Percentiles rank a stretch among this genome's conserved stretches.
phyloP scores from a whole-genome alignment of 2,113 vertebrate species.

The Peromyscus leucopus region DNA sequence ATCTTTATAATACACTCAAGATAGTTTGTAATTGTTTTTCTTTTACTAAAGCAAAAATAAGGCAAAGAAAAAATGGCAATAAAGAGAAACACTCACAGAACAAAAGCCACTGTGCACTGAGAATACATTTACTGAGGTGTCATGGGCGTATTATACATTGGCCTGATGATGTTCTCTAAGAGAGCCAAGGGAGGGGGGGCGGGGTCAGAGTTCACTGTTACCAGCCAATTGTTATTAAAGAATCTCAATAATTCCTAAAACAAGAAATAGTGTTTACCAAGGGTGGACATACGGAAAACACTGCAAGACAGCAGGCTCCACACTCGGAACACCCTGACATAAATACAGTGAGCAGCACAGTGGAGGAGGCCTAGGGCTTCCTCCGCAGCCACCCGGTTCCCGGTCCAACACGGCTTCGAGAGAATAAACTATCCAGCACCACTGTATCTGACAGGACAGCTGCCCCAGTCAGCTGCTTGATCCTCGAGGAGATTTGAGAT shows the following conservation, averaged over 20 bases:
- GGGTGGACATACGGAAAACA: not conserved
- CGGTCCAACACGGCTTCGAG: not conserved
- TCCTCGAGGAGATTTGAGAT: not conserved
- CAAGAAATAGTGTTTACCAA: not conserved
- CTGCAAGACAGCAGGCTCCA: rapidly evolving
- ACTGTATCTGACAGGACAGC: not conserved
- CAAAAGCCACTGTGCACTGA: not conserved
- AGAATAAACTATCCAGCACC: not conserved
- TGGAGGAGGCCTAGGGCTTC: rapidly evolving
- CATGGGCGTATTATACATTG: not conserved
- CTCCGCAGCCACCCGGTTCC: not conserved
- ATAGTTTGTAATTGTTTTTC: not conserved
- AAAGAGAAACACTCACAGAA: not conserved
- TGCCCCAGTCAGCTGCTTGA: not conserved
- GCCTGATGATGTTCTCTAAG: not conserved
- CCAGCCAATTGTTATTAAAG: not conserved
- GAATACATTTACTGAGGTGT: not conserved
- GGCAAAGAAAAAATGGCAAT: not conserved
- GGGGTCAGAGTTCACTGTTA: not conserved
- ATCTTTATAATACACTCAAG: not conserved
- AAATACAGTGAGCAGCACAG: not conserved
- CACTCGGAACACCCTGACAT: not conserved
- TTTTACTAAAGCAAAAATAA: conserved; percentile 28
- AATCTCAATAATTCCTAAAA: conserved; percentile 6
- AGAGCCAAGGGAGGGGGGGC: not conserved